phyloP scores from a whole-genome alignment of 1,140 invertebrate genomes.

The Caenorhabditis briggsae region DNA sequence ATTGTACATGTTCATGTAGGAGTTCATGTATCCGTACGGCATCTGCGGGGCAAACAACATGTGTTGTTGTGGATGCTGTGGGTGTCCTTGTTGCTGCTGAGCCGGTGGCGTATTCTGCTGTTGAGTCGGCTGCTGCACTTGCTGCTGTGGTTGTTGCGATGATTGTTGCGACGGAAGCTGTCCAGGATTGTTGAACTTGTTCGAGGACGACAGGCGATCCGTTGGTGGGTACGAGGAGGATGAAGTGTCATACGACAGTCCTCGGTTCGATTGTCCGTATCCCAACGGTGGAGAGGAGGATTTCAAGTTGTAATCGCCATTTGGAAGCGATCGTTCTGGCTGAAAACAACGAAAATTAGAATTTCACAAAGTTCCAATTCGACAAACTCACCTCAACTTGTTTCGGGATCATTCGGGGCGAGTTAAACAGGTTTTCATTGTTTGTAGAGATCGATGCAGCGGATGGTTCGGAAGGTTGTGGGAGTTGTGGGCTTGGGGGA shows the following conservation, averaged over 20 bases:
- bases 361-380: background rate
- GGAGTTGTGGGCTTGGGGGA: constrained; percentile 30
- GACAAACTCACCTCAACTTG: constrained; percentile 28
- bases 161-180: constrained; percentile 45
- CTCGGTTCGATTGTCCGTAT: background rate
- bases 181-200: constrained; percentile 15
- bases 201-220: background rate
- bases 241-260: constrained; percentile 44
- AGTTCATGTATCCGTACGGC: constrained; percentile 40
- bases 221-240: constrained; percentile 34
- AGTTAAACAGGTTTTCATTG: constrained; percentile 42
- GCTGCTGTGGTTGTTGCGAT: constrained; percentile 50
- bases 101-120: constrained; percentile 44
- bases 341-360: background rate
- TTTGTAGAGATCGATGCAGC: constrained; percentile 48
- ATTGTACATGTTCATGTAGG: constrained; percentile 58
- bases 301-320: constrained; percentile 56
- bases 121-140: constrained; percentile 14
- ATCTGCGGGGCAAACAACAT: constrained; percentile 51
- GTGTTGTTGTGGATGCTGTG: constrained; percentile 48
- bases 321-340: constrained; percentile 35
- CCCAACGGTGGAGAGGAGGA: constrained; percentile 10
- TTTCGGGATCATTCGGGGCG: constrained; percentile 28
- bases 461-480: constrained; percentile 17
- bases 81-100: constrained; percentile 26